A percentile compares a stretch with the other conserved stretches of the same genome.
Conservation (phyloP, 1,140 invertebrate species). For the Psix sp. region DNA sequence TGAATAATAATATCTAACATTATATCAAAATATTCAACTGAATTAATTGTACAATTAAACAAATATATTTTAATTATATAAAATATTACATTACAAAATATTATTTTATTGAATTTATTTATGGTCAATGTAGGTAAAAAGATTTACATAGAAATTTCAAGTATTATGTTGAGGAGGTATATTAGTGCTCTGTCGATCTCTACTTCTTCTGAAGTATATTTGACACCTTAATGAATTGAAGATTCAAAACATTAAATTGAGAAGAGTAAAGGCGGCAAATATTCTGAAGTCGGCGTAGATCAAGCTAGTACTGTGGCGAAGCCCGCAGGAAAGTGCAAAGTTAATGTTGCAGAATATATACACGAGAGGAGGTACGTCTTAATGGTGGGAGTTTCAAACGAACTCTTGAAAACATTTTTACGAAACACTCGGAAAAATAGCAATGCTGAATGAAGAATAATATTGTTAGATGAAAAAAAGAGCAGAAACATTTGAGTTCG, state of each 20-base stretch:
- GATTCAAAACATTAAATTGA: conserved; percentile 49
- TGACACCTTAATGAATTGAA: conserved; percentile 51
- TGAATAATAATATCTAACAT: too few species aligned
- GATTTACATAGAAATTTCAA: too few species aligned
- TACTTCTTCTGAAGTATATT: conserved; percentile 42
- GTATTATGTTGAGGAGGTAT: conserved; percentile 17
- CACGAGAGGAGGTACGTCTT: conserved; percentile 31
- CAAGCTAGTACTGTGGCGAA: conserved; percentile 17
- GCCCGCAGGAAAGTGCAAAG: conserved; percentile 52
- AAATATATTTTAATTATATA: too few species aligned
- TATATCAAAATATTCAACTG: too few species aligned
- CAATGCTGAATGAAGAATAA: conserved; percentile 51
- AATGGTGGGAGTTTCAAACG: conserved; percentile 53
- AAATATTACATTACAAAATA: too few species aligned
- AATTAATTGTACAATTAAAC: too few species aligned
- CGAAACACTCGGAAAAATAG: conserved; percentile 52
- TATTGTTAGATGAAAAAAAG: conserved; percentile 43
- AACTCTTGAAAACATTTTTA: conserved; percentile 55
- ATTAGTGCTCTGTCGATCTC: conserved; percentile 41
- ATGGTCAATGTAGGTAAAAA: too few species aligned
- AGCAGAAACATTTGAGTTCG: conserved; percentile 27
- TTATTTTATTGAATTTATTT: too few species aligned
- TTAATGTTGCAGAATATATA: conserved; percentile 54
- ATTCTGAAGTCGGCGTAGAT: conserved; percentile 44
- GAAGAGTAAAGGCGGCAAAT: conserved; percentile 32